Evolutionary conservation across 1,140 invertebrate genomes (phyloP), one percentile per base, ranked within the genome.

Genomic region (Pteromalus puparum): DNA sequence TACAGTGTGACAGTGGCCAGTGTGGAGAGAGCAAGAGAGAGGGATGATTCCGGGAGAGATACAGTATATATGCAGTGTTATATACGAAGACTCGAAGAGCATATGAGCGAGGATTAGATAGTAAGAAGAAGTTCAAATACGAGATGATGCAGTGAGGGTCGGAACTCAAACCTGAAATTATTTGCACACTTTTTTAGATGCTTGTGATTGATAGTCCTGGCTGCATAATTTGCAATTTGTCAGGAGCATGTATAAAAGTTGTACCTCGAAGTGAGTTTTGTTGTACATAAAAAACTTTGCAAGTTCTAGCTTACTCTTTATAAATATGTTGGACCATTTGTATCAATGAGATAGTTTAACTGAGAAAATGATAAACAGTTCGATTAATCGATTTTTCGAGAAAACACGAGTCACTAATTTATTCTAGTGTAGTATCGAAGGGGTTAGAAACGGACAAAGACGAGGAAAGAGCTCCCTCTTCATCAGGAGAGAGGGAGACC

Each of bases 1-100:
- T 21, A 61, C 18, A 61, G 88, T 78, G 87, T 87, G 86, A 87
- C 26, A 74, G 7, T 30, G 61, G 12, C 67, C 53, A 46, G 34
- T 53, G 46, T 68, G 76, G 68, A 42, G 72, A 53, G 26, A 74
- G 83, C 34, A 30, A 77, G 79, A 74, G 83, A 46, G 42, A 77
- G 79, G 24, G 84, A 75, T 15, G n/a, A 38, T 73, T 53, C 38
- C 68, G 70, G 38, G 18, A 65, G 42, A n/a, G 67, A 83, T 38
- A 84, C 13, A 0, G 65, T 18, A 28, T 18, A 61, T 21, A 7
- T 34, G 30, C 30, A 34, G 30, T 34, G 30, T 34, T 34, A 34
- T 61, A 18, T 61, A 61, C 53, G 3, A n/a, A 53, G 18, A 53
- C 18, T 53, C 48, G 15, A 53, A 61, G 18, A 61, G 53, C 53